A percentile compares a stretch with the other conserved stretches of the same genome.
Evolutionary conservation across 2,113 vertebrate genomes (phyloP).

Genomic region (Aegithalos caudatus): DNA sequence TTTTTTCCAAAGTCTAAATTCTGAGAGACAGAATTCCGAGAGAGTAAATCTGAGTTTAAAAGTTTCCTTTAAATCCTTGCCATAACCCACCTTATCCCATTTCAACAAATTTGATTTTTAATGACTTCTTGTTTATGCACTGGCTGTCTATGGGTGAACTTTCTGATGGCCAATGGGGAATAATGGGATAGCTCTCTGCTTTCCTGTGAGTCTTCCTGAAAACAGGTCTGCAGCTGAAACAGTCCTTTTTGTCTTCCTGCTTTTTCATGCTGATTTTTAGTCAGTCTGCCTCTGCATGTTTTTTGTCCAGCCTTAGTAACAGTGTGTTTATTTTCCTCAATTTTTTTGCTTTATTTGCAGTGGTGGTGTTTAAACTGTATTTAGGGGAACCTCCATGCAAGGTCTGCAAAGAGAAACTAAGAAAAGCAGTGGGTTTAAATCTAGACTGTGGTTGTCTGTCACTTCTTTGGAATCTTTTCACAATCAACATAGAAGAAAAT

Average conservation of each 20-base stretch:
- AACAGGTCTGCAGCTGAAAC: neutral
- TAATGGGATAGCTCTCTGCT: neutral
- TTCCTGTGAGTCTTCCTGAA: neutral
- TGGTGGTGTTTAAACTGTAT: neutral
- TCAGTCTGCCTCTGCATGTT: neutral
- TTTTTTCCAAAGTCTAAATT: neutral
- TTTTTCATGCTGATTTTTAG: neutral
- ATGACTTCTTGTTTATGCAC: neutral
- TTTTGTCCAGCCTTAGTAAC: neutral
- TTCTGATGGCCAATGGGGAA: neutral
- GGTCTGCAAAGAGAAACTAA: neutral
- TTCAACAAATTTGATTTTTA: neutral
- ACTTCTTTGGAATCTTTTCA: neutral
- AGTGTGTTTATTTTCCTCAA: neutral
- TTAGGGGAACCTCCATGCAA: neutral
- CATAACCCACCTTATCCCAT: neutral
- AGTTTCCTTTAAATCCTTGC: neutral
- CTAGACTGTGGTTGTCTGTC: neutral
- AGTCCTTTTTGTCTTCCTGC: neutral
- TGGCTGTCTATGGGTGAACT: neutral
- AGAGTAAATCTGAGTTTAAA: neutral
- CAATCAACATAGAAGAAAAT: neutral
- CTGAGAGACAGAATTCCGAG: neutral
- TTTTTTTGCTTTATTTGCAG: neutral
- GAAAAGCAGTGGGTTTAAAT: neutral